Evolutionary conservation across 2,888 invertebrate genomes (phyloP).

Genomic region (Malthinus seriepunctatus): DNA sequence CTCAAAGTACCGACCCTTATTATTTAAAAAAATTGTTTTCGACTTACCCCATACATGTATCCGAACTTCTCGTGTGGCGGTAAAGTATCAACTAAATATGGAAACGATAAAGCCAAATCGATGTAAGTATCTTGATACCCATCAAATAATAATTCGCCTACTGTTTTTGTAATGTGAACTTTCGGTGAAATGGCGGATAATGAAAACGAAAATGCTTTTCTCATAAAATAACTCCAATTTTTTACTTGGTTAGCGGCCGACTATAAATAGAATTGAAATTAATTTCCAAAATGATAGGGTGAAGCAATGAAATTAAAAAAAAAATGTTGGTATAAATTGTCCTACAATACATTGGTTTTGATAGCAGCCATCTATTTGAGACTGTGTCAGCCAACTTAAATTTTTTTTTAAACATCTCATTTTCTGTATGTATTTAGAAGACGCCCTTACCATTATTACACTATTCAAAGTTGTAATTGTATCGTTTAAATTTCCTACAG

Average conservation of each 20-base stretch:
- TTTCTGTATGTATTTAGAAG: no score
- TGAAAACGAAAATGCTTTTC: conserved; percentile 63
- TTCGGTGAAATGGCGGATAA: conserved; percentile 60
- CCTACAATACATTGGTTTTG: no score
- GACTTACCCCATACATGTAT: conserved; percentile 75
- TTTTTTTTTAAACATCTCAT: no score
- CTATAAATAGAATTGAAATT: conserved; percentile 50
- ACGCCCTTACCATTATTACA: conserved; percentile 75
- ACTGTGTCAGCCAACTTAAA: no score
- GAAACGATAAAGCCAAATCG: conserved; percentile 64
- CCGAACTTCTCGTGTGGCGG: conserved; percentile 78
- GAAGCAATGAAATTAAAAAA: not conserved
- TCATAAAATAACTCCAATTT: conserved; percentile 61
- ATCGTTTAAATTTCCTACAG: conserved; percentile 72
- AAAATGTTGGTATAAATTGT: no score
- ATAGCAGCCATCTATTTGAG: no score
- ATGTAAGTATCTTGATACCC: conserved; percentile 80
- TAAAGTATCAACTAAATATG: conserved; percentile 54
- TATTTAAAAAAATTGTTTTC: not conserved
- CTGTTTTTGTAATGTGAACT: conserved; percentile 64
- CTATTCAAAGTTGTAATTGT: conserved; percentile 75
- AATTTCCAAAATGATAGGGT: not conserved
- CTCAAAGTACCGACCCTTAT: no score
- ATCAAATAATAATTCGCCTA: conserved; percentile 74
- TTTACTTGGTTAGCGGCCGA: conserved; percentile 63